Evolutionary conservation across 2,888 invertebrate genomes (phyloP), one percentile per base, ranked within the genome.

Genomic region (Tetragnatha montana): DNA sequence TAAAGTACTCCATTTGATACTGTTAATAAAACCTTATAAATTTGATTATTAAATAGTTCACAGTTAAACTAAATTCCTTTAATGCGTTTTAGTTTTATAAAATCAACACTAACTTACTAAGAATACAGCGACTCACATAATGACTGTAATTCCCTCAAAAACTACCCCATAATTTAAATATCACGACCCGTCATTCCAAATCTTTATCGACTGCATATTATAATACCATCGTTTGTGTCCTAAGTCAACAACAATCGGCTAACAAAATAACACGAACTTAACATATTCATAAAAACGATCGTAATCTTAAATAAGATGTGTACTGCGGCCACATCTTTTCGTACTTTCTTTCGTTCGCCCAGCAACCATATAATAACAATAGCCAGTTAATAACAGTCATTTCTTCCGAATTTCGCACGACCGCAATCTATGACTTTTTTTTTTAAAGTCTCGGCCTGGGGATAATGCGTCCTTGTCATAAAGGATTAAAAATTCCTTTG

Each of bases 391-490:
- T 60, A 60, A 60, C 12, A 60, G 60, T 60, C 60, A 60, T 60
- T 60, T 60, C 60, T 60, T 35, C 60, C 60, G 17, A 60, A 60
- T 60, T 60, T 12, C 10, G 60, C 60, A 60, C 60, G 60, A 60
- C 60, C 60, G 12, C 60, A 17, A 17, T 60, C 60, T 17, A 60
- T 22, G 14, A 35, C 35, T 35, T 35, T 35, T 35, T 35, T 35
- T 35, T 35, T 35, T 35, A 35, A 35, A 35, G 35, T 35, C 35
- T 35, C 35, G 35, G 35, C 35, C 35, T 35, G 4, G 50, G 80
- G 79, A 84, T 89, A 89, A 89, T 89, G 75, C 84, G 81, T 81
- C 88, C 85, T 81, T 89, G 89, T 89, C 89, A 81, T 47, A 51
- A 19, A 19, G 89, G 75, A 89, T 89, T 89, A 89, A 89, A 85